Percentiles rank a stretch among this genome's conserved stretches.
Evolutionary conservation across 2,888 invertebrate species (phyloP).

Genomic region (Polydrusus tereticollis): DNA sequence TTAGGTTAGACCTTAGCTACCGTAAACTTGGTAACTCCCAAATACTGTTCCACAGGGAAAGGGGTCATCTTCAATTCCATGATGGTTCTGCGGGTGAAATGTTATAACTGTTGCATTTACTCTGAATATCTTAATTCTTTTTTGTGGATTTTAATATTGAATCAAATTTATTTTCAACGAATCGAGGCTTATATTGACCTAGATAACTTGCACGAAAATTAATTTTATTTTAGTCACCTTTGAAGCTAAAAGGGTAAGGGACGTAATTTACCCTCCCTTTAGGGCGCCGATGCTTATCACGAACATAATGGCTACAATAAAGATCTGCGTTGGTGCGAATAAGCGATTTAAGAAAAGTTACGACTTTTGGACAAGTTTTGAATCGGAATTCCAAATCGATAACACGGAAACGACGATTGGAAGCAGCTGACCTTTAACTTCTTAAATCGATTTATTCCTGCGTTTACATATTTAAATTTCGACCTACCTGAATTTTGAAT

Average conservation of each 20-base stretch:
- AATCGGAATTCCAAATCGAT: constrained; percentile 15
- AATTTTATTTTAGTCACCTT: constrained; percentile 10
- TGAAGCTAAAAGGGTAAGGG: not conserved
- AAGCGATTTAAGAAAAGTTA: constrained; percentile 13
- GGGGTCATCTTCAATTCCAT: too few species aligned
- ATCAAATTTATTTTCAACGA: not conserved
- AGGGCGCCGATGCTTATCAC: constrained; percentile 12
- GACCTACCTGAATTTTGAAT: too few species aligned
- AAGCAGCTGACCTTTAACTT: not conserved
- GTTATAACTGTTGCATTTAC: too few species aligned
- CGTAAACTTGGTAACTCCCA: too few species aligned
- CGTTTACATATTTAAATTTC: not conserved
- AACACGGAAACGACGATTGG: not conserved
- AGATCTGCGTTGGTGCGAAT: constrained; percentile 10
- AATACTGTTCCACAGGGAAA: too few species aligned
- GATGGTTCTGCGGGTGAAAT: too few species aligned
- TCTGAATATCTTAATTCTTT: too few species aligned
- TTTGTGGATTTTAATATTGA: not conserved
- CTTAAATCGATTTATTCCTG: not conserved
- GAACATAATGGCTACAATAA: constrained; percentile 22
- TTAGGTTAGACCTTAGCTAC: too few species aligned
- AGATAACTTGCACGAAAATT: constrained; percentile 9
- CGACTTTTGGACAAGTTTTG: constrained; percentile 14
- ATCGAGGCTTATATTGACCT: not conserved
- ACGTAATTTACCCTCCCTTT: not conserved